These are phyloP conservation scores for Acanthosepion pharaonis DNA, from an alignment of 2,888 invertebrate species.

Conservation along the genomic window DNA sequence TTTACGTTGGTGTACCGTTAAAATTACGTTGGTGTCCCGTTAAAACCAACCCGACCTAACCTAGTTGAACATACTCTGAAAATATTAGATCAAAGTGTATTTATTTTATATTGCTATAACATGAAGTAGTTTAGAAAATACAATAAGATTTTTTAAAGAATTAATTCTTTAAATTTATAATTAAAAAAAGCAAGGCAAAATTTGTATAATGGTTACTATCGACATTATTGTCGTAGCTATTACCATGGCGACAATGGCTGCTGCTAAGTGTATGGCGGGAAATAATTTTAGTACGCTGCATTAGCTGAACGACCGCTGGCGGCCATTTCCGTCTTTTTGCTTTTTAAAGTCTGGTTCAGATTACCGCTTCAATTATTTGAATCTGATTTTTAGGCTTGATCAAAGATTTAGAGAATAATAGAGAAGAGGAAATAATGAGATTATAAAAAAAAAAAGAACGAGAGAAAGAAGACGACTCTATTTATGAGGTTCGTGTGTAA, in stretches of 20 bases:
- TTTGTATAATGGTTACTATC: not conserved
- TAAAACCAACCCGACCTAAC: too few relatives aligned
- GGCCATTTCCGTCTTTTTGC: not conserved
- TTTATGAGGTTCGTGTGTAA: not conserved
- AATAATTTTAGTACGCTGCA: not conserved
- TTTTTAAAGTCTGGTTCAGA: not conserved
- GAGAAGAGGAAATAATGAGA: not conserved
- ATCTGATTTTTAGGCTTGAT: not conserved
- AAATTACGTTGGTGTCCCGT: too few relatives aligned
- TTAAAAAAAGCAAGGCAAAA: too few relatives aligned
- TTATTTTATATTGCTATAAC: too few relatives aligned
- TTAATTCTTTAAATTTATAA: too few relatives aligned
- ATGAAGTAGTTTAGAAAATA: too few relatives aligned
- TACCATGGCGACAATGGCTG: not conserved
- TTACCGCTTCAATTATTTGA: not conserved
- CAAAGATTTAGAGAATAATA: not conserved
- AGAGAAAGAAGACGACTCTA: not conserved
- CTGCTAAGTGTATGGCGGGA: not conserved
- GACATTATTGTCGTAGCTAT: not conserved
- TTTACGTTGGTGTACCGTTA: too few relatives aligned
- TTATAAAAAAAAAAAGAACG: not conserved
- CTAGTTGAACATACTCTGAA: too few relatives aligned
- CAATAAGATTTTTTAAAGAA: too few relatives aligned
- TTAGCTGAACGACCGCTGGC: not conserved
- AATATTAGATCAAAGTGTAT: too few relatives aligned